Percentiles rank a stretch among this genome's conserved stretches.
phyloP scores from a whole-genome alignment of 2,797 vertebrate species.

The Enteromius thamalakanensis region DNA sequence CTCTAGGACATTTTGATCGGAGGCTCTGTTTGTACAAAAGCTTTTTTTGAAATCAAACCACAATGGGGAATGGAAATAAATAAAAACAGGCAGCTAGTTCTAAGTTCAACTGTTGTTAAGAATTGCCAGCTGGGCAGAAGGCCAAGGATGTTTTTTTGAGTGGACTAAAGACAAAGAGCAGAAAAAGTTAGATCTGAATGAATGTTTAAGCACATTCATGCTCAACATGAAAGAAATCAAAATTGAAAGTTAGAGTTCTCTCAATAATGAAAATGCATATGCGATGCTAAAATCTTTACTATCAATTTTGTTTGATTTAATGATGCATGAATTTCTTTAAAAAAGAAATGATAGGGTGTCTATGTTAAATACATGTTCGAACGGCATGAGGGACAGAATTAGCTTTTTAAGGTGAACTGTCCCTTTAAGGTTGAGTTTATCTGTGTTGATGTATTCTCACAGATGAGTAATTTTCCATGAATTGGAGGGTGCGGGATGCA shows the following conservation, averaged over 20 bases:
- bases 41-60: constrained; percentile 1
- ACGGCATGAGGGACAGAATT: not conserved
- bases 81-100: not conserved
- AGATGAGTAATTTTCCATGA: not conserved
- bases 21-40: constrained; percentile 1
- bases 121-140: not conserved
- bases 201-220: constrained; percentile 47
- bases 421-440: constrained; percentile 52
- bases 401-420: not conserved
- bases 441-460: constrained; percentile 12
- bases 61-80: not conserved
- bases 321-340: not conserved
- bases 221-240: constrained; percentile 33
- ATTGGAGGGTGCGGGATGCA: not conserved
- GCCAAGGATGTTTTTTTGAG: not conserved
- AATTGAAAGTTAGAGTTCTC: not conserved
- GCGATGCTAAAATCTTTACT: not conserved
- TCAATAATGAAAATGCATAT: not conserved
- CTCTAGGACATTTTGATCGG: not conserved
- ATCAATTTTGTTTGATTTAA: not conserved
- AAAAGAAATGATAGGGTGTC: not conserved
- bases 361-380: not conserved
- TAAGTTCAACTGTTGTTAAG: not conserved
- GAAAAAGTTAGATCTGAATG: not conserved
- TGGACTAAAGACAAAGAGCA: not conserved